A percentile compares a stretch with the other conserved stretches of the same genome.
These are phyloP conservation scores for Luffia ferchaultella DNA, from an alignment of 2,888 invertebrate genomes.

Conservation along the genomic window DNA sequence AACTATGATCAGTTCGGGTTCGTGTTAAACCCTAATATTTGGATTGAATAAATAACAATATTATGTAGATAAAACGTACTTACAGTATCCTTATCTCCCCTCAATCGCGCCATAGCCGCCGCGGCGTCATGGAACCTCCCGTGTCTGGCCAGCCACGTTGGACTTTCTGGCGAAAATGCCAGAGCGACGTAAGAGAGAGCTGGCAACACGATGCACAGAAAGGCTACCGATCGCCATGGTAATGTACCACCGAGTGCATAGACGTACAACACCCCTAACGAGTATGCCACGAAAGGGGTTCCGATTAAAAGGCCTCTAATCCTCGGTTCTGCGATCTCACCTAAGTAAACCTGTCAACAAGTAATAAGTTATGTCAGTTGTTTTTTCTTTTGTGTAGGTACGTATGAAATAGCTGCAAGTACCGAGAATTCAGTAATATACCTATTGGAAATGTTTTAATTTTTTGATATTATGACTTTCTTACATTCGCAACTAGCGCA, in stretches of 20 bases:
- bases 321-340: constrained; percentile 78
- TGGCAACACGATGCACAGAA: constrained; percentile 69
- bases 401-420: no score
- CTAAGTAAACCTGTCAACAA: constrained; percentile 72
- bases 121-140: constrained; percentile 63
- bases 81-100: constrained; percentile 67
- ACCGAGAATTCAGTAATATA: no score
- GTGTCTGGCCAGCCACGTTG: constrained; percentile 75
- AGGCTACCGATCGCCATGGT: constrained; percentile 76
- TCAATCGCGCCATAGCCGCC: constrained; percentile 67
- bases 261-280: constrained; percentile 76
- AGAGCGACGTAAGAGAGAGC: constrained; percentile 67
- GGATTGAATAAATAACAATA: neutral
- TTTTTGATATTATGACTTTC: no score
- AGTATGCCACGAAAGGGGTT: constrained; percentile 78
- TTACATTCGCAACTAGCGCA: no score
- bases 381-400: no score
- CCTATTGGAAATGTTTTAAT: no score
- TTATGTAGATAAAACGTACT: constrained; percentile 22
- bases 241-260: constrained; percentile 73
- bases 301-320: constrained; percentile 73
- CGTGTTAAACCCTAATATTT: no score
- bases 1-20: no score
- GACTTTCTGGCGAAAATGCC: constrained; percentile 76
- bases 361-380: no score